These are phyloP conservation scores for Trichomycterus rosablanca DNA, from an alignment of 2,113 vertebrate genomes.

Conservation along the genomic window DNA sequence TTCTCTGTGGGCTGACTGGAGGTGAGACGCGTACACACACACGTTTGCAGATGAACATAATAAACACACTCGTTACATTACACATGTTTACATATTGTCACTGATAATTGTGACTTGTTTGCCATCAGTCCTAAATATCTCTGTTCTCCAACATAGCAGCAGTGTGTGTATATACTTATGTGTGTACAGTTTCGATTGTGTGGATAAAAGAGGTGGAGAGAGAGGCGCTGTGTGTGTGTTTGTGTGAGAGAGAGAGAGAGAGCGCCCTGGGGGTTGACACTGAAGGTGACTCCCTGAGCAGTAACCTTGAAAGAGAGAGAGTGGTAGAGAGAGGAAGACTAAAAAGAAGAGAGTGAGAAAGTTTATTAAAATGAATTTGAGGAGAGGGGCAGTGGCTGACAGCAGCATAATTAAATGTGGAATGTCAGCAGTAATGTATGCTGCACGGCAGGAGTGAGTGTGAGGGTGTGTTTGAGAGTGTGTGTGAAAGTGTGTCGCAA, in stretches of 20 bases:
- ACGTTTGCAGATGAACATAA: not conserved
- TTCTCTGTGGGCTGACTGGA: not conserved
- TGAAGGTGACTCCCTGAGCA: slow-evolving; percentile 91
- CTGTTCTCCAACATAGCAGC: too few relatives aligned
- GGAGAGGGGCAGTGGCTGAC: slow-evolving; percentile 90
- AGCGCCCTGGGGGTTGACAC: slow-evolving; percentile 84
- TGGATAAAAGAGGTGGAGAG: too few relatives aligned
- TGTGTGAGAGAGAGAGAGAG: slow-evolving; percentile 39
- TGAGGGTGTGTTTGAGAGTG: slow-evolving; percentile 13
- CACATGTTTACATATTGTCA: too few relatives aligned
- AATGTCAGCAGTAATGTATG: slow-evolving; percentile 99
- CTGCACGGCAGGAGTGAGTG: slow-evolving; percentile 68
- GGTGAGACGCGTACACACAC: not conserved
- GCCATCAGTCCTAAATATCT: too few relatives aligned
- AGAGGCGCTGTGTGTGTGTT: slow-evolving; percentile 46
- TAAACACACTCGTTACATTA: too few relatives aligned
- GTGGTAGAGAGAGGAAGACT: slow-evolving; percentile 48
- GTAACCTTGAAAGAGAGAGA: slow-evolving; percentile 88
- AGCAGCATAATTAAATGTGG: slow-evolving; percentile 99
- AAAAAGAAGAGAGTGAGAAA: slow-evolving; percentile 66
- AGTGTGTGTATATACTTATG: slow-evolving; percentile 12
- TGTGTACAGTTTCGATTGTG: slow-evolving; percentile 10
- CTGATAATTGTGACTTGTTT: too few relatives aligned
- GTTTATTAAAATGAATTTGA: slow-evolving; percentile 99
- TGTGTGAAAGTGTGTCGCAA: slow-evolving; percentile 25